Conservation (phyloP, 2,888 invertebrate genomes). For the Callinectes sapidus region DNA sequence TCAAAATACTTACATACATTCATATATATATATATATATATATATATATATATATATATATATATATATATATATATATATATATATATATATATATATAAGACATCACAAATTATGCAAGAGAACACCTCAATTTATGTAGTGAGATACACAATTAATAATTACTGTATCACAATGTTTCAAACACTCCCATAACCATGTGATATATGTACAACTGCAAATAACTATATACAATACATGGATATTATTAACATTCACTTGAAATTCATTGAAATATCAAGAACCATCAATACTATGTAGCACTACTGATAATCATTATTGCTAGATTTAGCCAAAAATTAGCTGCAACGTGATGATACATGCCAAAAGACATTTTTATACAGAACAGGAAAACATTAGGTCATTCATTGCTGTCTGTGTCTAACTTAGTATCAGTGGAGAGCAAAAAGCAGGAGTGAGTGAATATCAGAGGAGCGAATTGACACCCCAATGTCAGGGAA, state of each 20-base stretch:
- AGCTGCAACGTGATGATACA: not conserved
- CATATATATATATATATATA: not conserved
- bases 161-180: not conserved
- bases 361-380: not conserved
- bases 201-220: conserved; percentile 22
- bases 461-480: not conserved
- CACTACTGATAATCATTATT: not conserved
- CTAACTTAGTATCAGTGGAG: not conserved
- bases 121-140: conserved; percentile 11
- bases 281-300: not conserved
- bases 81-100: conserved; percentile 31
- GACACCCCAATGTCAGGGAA: not conserved
- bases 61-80: conserved; percentile 36
- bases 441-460: not conserved
- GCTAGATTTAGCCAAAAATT: conserved; percentile 8
- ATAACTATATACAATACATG: conserved; percentile 25
- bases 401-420: not conserved
- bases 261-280: not conserved
- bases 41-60: conserved; percentile 23
- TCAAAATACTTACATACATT: too few species aligned
- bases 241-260: not conserved
- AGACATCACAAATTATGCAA: conserved; percentile 14
- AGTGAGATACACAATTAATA: not conserved
- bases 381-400: not conserved
- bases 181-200: not conserved